A percentile compares a stretch with the other conserved stretches of the same genome.
phyloP scores from a whole-genome alignment of 2,888 invertebrate genomes.

The Teleiodes luculella region DNA sequence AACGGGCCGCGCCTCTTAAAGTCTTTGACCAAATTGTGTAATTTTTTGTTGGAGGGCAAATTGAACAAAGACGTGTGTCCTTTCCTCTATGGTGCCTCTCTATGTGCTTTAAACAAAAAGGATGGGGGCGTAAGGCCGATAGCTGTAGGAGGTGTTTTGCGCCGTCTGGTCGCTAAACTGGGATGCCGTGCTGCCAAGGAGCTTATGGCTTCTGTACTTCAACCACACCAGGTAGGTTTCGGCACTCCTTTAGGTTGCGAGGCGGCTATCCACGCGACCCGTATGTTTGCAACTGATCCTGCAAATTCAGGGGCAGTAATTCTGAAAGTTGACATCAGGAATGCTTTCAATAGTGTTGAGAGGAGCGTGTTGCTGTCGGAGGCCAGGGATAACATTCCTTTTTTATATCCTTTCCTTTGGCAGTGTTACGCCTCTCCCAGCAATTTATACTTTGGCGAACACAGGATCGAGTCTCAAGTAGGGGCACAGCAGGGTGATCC shows the following conservation, averaged over 20 bases:
- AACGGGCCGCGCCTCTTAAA: constrained; percentile 1
- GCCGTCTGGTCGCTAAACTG: constrained; percentile 6
- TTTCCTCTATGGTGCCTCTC: constrained; percentile 5
- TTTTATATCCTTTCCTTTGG: constrained; percentile 3
- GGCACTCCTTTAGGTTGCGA: no score
- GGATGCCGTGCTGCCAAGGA: constrained; percentile 9
- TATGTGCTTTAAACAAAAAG: constrained; percentile 8
- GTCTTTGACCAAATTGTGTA: constrained; percentile 9
- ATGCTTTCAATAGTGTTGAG: constrained; percentile 11
- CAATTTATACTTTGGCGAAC: not conserved
- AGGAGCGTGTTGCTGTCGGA: constrained; percentile 6
- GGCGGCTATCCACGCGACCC: no score
- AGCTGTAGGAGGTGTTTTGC: no score
- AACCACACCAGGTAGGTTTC: constrained; percentile 8
- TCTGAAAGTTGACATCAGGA: constrained; percentile 10
- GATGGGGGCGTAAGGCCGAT: no score
- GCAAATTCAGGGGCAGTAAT: not conserved
- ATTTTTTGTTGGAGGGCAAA: constrained; percentile 6
- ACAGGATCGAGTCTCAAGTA: not conserved
- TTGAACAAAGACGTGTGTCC: constrained; percentile 5
- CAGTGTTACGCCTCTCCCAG: no score
- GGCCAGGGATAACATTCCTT: no score
- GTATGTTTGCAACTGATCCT: not conserved
- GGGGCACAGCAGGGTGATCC: no score
- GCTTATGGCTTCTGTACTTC: not conserved